Conservation (phyloP, 2,797 vertebrate genomes). For the Loris lydekkerianus region DNA sequence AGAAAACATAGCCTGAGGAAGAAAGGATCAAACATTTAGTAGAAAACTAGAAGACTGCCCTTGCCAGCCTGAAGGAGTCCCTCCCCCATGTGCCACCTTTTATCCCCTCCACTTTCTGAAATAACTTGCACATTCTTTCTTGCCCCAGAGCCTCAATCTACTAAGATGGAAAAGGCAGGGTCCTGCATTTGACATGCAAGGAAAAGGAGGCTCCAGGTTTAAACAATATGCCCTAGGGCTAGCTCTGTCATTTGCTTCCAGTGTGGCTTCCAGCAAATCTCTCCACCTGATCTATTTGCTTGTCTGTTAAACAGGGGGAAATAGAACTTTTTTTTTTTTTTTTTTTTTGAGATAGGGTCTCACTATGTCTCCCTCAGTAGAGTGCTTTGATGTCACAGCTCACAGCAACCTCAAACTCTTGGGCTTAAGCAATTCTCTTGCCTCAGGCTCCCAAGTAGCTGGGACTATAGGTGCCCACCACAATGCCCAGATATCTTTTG, state of each 20-base stretch:
- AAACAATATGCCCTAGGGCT: background rate
- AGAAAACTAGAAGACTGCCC: background rate
- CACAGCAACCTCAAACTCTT: too few species aligned
- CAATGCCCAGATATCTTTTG: too few species aligned
- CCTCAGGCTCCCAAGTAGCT: too few species aligned
- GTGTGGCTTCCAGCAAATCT: background rate
- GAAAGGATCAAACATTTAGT: background rate
- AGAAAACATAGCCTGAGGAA: constrained; percentile 94
- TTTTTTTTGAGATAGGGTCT: too few species aligned
- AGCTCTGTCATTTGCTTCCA: background rate
- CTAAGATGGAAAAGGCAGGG: background rate
- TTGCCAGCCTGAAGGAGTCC: background rate
- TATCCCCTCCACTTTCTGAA: background rate
- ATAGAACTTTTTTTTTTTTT: background rate
- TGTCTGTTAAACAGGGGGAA: background rate
- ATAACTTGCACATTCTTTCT: background rate
- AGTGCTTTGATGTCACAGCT: too few species aligned
- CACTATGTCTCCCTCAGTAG: too few species aligned
- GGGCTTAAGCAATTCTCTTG: too few species aligned
- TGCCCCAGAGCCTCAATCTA: background rate
- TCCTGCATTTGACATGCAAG: background rate
- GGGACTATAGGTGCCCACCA: too few species aligned
- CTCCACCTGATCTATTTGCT: background rate
- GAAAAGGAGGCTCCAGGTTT: background rate
- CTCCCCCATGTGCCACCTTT: background rate